Evolutionary conservation across 2,797 vertebrate genomes (phyloP), one percentile per base, ranked within the genome.

Genomic region (Pagetopsis macropterus): DNA sequence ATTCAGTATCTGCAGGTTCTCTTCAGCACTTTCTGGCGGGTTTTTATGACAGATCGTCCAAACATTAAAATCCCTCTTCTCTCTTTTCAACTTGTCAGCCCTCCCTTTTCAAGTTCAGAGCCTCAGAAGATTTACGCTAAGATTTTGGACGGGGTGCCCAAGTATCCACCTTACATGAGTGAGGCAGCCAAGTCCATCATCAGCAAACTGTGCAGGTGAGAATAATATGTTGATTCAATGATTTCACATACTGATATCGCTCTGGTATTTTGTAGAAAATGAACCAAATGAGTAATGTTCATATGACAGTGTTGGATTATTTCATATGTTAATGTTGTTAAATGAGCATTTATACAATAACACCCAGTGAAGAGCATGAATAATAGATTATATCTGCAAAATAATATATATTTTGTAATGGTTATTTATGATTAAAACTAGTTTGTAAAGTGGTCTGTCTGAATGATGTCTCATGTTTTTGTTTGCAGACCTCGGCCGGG

Each of bases 121-220:
- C 95, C 95, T 5, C 93, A 93, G 88, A 95, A 94, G 85, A 95
- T 95, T 85, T 96, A 96, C 66, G 86, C 93, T 56, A 95, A 93
- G 89, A 96, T 96, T 73, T 65, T 96, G 86, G 95, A 95, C 0
- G 95, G 95, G 2, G 59, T 92, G 49, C 54, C 95, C 12, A 93
- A 93, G 68, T 96, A 92, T 77, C 95, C 95, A 0, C 90, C 92
- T 2, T 94, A 92, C 84, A 44, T 96, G 71, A 88, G 88, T 3
- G 95, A 96, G 45, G 93, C 94, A 0, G 89, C 95, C 69, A 95
- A 92, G 72, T 96, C 96, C 41, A 91, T 96, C 12, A 91, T 95
- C 75, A 91, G 88, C 85, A 96, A 96, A 73, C 81, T 96, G 55
- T 96, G 96, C 95, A 94, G 94, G 96, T 96, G 63, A 79, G 84